A percentile compares a stretch with the other conserved stretches of the same genome.
Evolutionary conservation across 1,140 invertebrate genomes (phyloP).

Genomic region (Ditylenchus dipsaci): DNA sequence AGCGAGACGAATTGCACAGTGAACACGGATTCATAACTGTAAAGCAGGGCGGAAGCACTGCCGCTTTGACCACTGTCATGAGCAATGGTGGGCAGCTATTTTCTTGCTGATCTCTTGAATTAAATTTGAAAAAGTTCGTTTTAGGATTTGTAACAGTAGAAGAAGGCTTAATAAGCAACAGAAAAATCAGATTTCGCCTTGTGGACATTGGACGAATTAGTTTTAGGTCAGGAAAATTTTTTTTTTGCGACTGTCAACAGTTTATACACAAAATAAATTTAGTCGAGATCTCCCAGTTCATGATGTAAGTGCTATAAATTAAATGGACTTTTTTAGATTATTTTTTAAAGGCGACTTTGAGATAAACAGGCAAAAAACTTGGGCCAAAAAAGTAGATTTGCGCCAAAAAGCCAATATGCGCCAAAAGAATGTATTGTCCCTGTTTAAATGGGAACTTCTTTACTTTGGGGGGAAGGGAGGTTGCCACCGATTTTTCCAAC

Average conservation of each 20-base stretch:
- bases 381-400: too few species aligned
- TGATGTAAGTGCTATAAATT: conserved; percentile 26
- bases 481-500: too few species aligned
- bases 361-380: too few species aligned
- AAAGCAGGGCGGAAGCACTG: conserved; percentile 31
- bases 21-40: conserved; percentile 49
- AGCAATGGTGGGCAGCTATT: conserved; percentile 30
- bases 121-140: too few species aligned
- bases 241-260: background rate
- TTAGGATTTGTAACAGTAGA: conserved; percentile 47
- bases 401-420: too few species aligned
- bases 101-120: too few species aligned
- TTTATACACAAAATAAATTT: conserved; percentile 34
- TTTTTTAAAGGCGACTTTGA: too few species aligned
- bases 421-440: too few species aligned
- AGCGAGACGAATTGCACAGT: conserved; percentile 42
- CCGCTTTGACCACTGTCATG: conserved; percentile 48
- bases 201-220: conserved; percentile 47
- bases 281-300: conserved; percentile 49
- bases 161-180: conserved; percentile 30
- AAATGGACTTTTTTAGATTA: background rate
- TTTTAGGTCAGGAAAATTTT: conserved; percentile 31
- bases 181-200: conserved; percentile 35
- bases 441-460: too few species aligned
- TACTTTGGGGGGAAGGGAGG: too few species aligned